Percentiles rank a stretch among this genome's conserved stretches.
Conservation (phyloP, 2,113 vertebrate genomes). For the Cheirogaleus medius region DNA sequence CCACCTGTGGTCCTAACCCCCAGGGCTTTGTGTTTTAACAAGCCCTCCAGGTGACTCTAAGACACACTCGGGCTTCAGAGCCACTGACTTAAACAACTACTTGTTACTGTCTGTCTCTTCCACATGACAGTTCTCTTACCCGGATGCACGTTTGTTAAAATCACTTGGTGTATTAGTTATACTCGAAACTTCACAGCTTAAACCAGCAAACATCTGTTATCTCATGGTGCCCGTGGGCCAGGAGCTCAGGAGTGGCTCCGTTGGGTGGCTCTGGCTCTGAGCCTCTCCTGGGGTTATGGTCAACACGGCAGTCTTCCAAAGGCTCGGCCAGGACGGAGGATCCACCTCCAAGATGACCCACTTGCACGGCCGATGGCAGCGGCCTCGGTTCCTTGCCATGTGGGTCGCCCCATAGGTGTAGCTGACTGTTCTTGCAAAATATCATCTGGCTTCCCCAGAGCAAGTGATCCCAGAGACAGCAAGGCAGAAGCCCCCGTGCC, state of each 20-base stretch:
- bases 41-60: too few species aligned
- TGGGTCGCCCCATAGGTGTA: fast-evolving
- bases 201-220: too few species aligned
- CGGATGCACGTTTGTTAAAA: too few species aligned
- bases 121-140: fast-evolving
- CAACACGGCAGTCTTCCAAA: neutral
- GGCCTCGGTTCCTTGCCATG: neutral
- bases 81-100: too few species aligned
- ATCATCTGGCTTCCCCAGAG: neutral
- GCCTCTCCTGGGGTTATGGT: neutral
- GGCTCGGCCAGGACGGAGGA: neutral
- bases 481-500: neutral
- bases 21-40: neutral
- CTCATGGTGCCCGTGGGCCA: neutral
- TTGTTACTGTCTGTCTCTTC: neutral
- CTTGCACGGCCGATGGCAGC: too few species aligned
- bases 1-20: too few species aligned
- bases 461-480: neutral
- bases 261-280: neutral
- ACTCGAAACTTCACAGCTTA: neutral
- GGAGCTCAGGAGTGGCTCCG: neutral
- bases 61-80: neutral
- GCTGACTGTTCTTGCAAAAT: neutral
- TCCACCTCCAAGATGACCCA: neutral
- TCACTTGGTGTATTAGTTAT: neutral